A percentile compares a stretch with the other conserved stretches of the same genome.
Evolutionary conservation across 2,888 invertebrate species (phyloP).

Genomic region (Achlya flavicornis): DNA sequence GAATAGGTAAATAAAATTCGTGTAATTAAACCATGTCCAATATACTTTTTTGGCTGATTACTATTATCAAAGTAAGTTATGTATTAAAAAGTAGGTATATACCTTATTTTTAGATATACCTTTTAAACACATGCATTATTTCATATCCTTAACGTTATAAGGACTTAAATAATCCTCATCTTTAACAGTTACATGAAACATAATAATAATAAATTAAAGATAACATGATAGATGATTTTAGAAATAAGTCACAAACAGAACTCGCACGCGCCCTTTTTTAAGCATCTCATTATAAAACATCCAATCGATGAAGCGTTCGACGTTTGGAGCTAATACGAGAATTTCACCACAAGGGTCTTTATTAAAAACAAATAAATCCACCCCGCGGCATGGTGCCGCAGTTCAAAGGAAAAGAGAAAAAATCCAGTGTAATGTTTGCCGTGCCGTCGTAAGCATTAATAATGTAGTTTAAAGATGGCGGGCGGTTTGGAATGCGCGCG

Average conservation of each 20-base stretch:
- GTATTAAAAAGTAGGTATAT: too few relatives aligned
- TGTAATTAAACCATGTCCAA: not conserved
- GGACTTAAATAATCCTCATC: not conserved
- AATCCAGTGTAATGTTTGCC: conserved; percentile 59
- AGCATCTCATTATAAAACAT: conserved; percentile 14
- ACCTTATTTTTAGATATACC: too few relatives aligned
- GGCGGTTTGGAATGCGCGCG: conserved; percentile 71
- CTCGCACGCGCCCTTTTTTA: not conserved
- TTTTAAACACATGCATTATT: too few relatives aligned
- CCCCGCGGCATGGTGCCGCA: conserved; percentile 51
- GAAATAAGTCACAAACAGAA: not conserved
- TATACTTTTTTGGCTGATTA: not conserved
- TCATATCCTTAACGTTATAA: not conserved
- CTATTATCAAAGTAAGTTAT: too few relatives aligned
- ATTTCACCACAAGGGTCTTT: conserved; percentile 58
- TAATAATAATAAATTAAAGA: not conserved
- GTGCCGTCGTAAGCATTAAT: conserved; percentile 75
- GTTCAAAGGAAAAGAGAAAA: conserved; percentile 56
- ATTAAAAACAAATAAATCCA: conserved; percentile 76
- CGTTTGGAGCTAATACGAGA: conserved; percentile 38
- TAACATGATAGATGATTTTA: not conserved
- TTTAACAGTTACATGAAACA: not conserved
- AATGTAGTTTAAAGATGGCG: conserved; percentile 82
- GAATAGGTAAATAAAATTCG: not conserved
- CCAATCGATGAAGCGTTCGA: conserved; percentile 11